These are phyloP conservation scores for Gandaritis pyraliata DNA, from an alignment of 2,888 invertebrate genomes.

Conservation along the genomic window DNA sequence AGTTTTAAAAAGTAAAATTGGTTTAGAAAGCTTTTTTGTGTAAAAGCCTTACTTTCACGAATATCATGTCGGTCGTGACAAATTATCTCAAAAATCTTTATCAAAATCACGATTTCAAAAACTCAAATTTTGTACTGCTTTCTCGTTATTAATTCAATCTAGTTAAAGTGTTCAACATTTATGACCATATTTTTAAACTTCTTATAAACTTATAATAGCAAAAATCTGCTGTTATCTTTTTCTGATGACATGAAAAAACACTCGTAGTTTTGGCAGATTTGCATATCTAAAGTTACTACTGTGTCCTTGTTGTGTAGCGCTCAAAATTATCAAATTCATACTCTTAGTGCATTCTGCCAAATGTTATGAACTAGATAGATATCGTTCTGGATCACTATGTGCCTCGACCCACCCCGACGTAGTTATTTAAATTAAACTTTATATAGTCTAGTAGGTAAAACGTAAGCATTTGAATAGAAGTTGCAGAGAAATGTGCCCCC, in stretches of 20 bases:
- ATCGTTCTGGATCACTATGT: no score
- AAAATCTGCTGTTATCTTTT: no score
- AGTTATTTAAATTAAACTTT: no score
- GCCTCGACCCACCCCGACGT: no score
- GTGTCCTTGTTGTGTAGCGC: no score
- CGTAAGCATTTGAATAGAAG: not conserved
- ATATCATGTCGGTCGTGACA: slow-evolving; percentile 10
- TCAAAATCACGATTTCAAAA: slow-evolving; percentile 10
- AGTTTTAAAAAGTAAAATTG: slow-evolving; percentile 1
- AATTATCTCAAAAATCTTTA: slow-evolving; percentile 6
- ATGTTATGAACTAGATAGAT: no score
- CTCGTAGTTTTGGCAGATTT: no score
- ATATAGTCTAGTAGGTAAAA: not conserved
- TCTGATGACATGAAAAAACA: no score
- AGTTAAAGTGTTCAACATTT: not conserved
- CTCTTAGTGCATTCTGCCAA: no score
- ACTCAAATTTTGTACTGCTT: not conserved
- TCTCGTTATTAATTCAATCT: not conserved
- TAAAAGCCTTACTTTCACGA: slow-evolving; percentile 9
- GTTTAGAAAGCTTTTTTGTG: slow-evolving; percentile 11
- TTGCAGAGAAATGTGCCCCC: slow-evolving; percentile 13
- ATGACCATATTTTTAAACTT: not conserved
- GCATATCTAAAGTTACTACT: no score
- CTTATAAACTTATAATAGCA: no score
- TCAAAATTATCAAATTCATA: no score